Evolutionary conservation across 2,888 invertebrate species (phyloP).

Genomic region (Drosophila aldrichi): DNA sequence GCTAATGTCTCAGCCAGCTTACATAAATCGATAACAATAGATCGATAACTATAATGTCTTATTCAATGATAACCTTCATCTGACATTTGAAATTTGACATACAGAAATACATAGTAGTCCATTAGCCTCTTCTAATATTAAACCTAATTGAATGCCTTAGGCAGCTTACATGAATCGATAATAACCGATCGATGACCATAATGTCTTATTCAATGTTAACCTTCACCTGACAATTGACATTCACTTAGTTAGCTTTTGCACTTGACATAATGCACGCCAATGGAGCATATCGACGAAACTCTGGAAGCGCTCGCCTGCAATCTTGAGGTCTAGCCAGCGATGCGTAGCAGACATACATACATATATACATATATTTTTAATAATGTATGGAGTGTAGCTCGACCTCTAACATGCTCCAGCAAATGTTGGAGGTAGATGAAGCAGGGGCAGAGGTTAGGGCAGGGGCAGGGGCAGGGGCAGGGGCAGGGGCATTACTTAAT

Average conservation of each 20-base stretch:
- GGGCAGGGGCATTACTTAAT: slow-evolving; percentile 1
- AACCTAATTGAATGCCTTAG: too few relatives aligned
- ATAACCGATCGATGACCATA: not conserved
- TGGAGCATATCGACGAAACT: slow-evolving; percentile 41
- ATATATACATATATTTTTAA: not conserved
- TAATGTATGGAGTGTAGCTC: not conserved
- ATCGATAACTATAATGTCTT: too few relatives aligned
- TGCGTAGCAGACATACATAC: slow-evolving; percentile 32
- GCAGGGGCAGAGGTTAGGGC: not conserved
- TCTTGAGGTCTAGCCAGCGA: slow-evolving; percentile 35
- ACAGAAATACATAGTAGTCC: too few relatives aligned
- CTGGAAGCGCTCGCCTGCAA: slow-evolving; percentile 18
- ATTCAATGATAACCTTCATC: too few relatives aligned
- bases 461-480: not conserved
- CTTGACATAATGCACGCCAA: slow-evolving; percentile 48
- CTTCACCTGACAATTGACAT: slow-evolving; percentile 31
- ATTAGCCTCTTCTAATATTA: too few relatives aligned
- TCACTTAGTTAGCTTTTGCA: slow-evolving; percentile 31
- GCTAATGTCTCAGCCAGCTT: too few relatives aligned
- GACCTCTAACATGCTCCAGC: slow-evolving; percentile 15
- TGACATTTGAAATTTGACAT: too few relatives aligned
- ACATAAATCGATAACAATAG: too few relatives aligned
- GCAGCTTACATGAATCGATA: not conserved
- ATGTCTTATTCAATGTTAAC: slow-evolving; percentile 9
- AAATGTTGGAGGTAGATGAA: not conserved